Conservation (phyloP, 2,888 invertebrate genomes). For the Zaprionus obscuricornis region DNA sequence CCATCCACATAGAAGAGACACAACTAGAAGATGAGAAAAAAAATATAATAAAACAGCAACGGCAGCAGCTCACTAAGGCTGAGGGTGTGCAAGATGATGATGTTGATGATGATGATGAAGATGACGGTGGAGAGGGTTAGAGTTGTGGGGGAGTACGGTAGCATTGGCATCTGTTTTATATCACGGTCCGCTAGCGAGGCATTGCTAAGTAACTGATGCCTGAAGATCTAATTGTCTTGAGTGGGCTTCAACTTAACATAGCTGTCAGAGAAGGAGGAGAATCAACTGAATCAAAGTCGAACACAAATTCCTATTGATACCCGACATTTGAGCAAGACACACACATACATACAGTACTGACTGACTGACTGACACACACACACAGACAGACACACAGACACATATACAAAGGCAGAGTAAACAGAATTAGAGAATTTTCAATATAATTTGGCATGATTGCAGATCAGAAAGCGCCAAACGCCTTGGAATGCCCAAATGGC, state of each 20-base stretch:
- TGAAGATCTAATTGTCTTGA: constrained; percentile 60
- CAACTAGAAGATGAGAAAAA: background rate
- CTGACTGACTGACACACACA: constrained; percentile 22
- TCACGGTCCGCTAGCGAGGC: constrained; percentile 43
- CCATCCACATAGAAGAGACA: constrained; percentile 50
- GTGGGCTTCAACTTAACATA: constrained; percentile 59
- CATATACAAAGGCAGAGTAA: background rate
- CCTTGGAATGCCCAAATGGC: constrained; percentile 47
- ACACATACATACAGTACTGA: constrained; percentile 9
- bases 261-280: constrained; percentile 44
- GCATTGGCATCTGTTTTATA: constrained; percentile 65
- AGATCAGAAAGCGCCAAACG: constrained; percentile 55
- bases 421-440: constrained; percentile 51
- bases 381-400: background rate
- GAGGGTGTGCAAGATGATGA: no score
- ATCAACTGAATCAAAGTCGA: constrained; percentile 21
- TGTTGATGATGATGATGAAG: no score
- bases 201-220: constrained; percentile 46
- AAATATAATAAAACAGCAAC: background rate
- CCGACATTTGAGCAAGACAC: constrained; percentile 25
- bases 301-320: constrained; percentile 31
- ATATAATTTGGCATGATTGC: constrained; percentile 59
- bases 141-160: background rate
- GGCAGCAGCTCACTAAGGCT: background rate
- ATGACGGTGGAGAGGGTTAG: background rate